phyloP scores from a whole-genome alignment of 1,140 invertebrate species.

The Trissolcus basalis region DNA sequence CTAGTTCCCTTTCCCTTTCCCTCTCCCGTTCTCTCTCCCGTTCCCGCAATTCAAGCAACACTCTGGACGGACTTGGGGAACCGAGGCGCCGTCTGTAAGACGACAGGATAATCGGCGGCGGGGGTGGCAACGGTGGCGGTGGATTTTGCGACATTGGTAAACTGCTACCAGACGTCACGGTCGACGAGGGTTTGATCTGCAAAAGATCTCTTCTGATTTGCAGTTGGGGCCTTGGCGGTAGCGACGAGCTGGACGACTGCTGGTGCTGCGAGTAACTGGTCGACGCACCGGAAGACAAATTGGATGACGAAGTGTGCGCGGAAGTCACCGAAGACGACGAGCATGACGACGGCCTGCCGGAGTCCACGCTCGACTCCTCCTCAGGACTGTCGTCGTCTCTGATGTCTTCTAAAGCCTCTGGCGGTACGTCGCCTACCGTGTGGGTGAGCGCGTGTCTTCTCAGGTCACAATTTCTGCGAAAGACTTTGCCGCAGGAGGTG shows the following conservation, averaged over 20 bases:
- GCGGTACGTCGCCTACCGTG: slow-evolving; percentile 87
- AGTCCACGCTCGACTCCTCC: slow-evolving; percentile 66
- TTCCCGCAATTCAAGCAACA: slow-evolving; percentile 70
- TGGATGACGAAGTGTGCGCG: slow-evolving; percentile 61
- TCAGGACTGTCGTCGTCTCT: slow-evolving; percentile 80
- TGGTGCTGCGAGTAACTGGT: slow-evolving; percentile 43
- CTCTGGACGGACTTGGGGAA: slow-evolving; percentile 70
- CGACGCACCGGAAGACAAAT: slow-evolving; percentile 65
- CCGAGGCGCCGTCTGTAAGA: slow-evolving; percentile 71
- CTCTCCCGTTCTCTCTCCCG: slow-evolving; percentile 68
- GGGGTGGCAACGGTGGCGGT: slow-evolving; percentile 73
- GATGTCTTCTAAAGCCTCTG: slow-evolving; percentile 81
- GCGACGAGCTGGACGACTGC: slow-evolving; percentile 62
- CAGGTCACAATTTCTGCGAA: slow-evolving; percentile 89
- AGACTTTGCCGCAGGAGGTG: slow-evolving; percentile 91
- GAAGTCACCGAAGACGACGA: slow-evolving; percentile 50
- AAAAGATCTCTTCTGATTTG: slow-evolving; percentile 85
- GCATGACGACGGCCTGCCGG: slow-evolving; percentile 62
- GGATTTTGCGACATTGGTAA: slow-evolving; percentile 75
- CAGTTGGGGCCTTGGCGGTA: slow-evolving; percentile 78
- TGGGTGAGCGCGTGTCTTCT: slow-evolving; percentile 89
- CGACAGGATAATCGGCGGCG: slow-evolving; percentile 71
- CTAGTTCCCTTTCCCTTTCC: slow-evolving; percentile 50
- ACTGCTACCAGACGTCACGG: slow-evolving; percentile 69
- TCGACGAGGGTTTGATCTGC: slow-evolving; percentile 76